Base-by-base conservation (phyloP, 2,797 vertebrate species). In the Chrysolophus pictus region DNA sequence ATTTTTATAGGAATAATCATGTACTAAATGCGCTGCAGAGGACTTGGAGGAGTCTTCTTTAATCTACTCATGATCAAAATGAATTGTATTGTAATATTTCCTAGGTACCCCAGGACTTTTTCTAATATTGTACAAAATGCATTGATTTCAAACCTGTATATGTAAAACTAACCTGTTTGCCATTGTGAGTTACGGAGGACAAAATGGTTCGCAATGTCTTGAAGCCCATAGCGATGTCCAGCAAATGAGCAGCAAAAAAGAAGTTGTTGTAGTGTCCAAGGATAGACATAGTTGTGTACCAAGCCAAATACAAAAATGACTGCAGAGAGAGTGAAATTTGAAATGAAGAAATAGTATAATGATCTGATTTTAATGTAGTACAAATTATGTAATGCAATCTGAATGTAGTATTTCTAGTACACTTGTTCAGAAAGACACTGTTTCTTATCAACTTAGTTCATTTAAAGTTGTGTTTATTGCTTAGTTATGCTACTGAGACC, bases 261-360 rank as follows among this genome's bases (percentile, higher is more conserved):
- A 99, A 99, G 97, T 99, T 99, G 97, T 99, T 99, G 98, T 99
- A 99, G 97, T 99, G 99, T 39, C 99, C 99, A 86, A 99, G 98
- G 94, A 99, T 98, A 17, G 99, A 99, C 99, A 99, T 99, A 87
- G 99, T 99, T 7, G 99, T 99, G 95, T 99, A 99, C 99, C 99
- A 99, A 47, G 99, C 99, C 21, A 99, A 97, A 94, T 99, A 99
- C 78, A 99, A 97, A 97, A 99, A 99, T 1, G 99, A 99, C 99
- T 99, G 97, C 42, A 88, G 68, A 95, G 71, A 84, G 75, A 70
- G 26, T 29, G 33, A 67, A 55, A 90, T 75, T 41, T 53, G 67
- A 85, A 90, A 44, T 42, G 28, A 44, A 78, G 39, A 15, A 44
- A n/a, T 69, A 23, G 9, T n/a, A 22, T 26, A 16, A 35, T n/a